Evolutionary conservation across 2,888 invertebrate genomes (phyloP).

Genomic region (Eugnorisma glareosa): DNA sequence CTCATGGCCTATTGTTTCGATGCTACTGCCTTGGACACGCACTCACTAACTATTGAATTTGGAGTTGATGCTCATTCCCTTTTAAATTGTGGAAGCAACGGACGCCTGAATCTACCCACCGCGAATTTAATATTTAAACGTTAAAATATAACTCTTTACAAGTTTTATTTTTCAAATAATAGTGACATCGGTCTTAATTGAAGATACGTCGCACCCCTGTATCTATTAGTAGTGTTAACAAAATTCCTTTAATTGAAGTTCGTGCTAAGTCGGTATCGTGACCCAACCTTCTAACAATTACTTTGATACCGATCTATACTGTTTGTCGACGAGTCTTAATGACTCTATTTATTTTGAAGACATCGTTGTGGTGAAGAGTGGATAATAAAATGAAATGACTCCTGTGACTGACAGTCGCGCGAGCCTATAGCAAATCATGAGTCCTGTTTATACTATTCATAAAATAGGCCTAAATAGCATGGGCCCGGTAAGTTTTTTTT

Average conservation of each 20-base stretch:
- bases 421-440: constrained; percentile 73
- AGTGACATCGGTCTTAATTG: constrained; percentile 69
- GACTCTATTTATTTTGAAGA: constrained; percentile 81
- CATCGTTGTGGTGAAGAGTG: constrained; percentile 73
- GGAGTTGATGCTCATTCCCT: constrained; percentile 81
- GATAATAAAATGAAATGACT: constrained; percentile 67
- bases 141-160: constrained; percentile 22
- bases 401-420: constrained; percentile 49
- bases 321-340: constrained; percentile 82
- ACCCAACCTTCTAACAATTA: constrained; percentile 84
- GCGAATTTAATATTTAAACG: constrained; percentile 45
- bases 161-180: constrained; percentile 32
- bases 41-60: constrained; percentile 82
- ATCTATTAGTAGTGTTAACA: constrained; percentile 76
- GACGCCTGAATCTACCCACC: constrained; percentile 65
- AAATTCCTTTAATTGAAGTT: constrained; percentile 85
- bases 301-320: constrained; percentile 85
- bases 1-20: constrained; percentile 87
- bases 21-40: constrained; percentile 84
- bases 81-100: constrained; percentile 75
- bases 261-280: constrained; percentile 81
- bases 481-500: constrained; percentile 78
- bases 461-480: constrained; percentile 79
- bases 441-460: constrained; percentile 82
- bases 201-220: constrained; percentile 63